A percentile compares a stretch with the other conserved stretches of the same genome.
These are phyloP conservation scores for Ellobius talpinus DNA, from an alignment of 2,113 vertebrate species.

Conservation along the genomic window DNA sequence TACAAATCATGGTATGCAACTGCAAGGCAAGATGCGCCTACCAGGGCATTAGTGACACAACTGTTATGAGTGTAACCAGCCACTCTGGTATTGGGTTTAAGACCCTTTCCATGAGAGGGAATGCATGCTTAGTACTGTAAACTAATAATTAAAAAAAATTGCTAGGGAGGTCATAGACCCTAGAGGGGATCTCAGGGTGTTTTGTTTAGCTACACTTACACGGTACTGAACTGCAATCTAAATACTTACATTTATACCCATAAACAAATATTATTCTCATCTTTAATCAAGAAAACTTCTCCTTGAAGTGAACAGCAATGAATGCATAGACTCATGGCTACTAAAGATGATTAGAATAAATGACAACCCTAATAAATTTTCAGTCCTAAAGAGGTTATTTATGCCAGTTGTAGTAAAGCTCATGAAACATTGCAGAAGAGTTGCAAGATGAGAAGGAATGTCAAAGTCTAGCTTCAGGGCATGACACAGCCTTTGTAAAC, in stretches of 20 bases:
- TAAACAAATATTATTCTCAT: not conserved
- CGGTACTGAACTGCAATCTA: not conserved
- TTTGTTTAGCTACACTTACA: not conserved
- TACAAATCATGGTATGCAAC: not conserved
- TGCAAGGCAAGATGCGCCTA: not conserved
- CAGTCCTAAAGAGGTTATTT: not conserved
- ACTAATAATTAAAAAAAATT: not conserved
- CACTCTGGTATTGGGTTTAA: not conserved
- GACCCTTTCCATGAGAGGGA: not conserved
- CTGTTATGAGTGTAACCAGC: not conserved
- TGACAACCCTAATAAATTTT: not conserved
- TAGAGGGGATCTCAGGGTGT: not conserved
- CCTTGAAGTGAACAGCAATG: not conserved
- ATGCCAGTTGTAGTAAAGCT: not conserved
- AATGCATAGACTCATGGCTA: not conserved
- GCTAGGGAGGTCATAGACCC: not conserved
- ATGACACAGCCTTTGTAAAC: not conserved
- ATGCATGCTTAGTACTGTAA: not conserved
- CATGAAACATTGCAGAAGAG: not conserved
- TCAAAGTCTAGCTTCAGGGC: not conserved
- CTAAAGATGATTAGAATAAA: not conserved
- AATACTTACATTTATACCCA: not conserved
- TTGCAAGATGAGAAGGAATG: not conserved
- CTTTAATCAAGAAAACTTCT: not conserved
- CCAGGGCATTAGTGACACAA: not conserved